Evolutionary conservation across 2,113 vertebrate genomes (phyloP).

Genomic region (Pycnonotus jocosus): DNA sequence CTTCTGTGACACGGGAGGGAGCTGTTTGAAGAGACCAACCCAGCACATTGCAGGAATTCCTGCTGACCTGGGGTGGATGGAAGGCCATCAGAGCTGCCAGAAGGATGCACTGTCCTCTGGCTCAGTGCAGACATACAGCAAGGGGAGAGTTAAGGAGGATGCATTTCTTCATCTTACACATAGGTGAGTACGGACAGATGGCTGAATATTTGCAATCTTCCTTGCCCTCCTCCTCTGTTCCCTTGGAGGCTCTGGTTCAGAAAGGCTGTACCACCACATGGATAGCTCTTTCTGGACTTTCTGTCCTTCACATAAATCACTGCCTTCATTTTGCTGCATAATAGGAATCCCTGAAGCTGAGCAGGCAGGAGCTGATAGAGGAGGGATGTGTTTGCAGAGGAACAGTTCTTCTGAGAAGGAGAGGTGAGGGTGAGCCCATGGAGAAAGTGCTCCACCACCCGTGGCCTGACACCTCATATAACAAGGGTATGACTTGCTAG

Average conservation of each 20-base stretch:
- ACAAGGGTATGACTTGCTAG: background rate
- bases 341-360: background rate
- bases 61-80: background rate
- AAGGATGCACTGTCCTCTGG: background rate
- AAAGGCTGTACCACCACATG: background rate
- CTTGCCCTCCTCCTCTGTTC: background rate
- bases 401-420: background rate
- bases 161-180: background rate
- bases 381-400: background rate
- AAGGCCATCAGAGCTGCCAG: background rate
- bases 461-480: background rate
- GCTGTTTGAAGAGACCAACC: fast-evolving
- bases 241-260: background rate
- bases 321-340: background rate
- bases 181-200: fast-evolving
- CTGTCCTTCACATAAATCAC: background rate
- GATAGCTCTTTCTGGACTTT: background rate
- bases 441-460: background rate
- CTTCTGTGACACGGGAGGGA: background rate
- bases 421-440: background rate
- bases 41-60: background rate
- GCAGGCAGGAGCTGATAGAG: background rate
- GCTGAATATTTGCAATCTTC: background rate
- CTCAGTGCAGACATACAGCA: background rate
- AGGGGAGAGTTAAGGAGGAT: background rate